phyloP scores from a whole-genome alignment of 1,140 invertebrate species.

The Papilio aristodemus region DNA sequence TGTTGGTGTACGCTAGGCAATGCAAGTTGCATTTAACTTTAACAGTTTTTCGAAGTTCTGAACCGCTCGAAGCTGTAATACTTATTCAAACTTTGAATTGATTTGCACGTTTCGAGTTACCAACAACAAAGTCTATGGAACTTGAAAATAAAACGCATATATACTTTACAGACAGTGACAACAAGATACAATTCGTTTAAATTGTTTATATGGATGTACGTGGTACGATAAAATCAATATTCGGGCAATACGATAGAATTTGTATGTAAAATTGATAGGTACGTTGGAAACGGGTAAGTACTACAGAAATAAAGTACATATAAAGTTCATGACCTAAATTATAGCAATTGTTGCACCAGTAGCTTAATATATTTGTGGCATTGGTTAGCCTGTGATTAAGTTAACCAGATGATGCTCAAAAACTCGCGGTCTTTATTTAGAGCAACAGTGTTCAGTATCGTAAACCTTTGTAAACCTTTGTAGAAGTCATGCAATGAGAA shows the following conservation, averaged over 20 bases:
- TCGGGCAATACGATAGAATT: background rate
- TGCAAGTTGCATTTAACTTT: constrained; percentile 9
- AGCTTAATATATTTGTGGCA: background rate
- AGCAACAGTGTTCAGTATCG: too few relatives aligned
- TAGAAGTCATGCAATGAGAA: too few relatives aligned
- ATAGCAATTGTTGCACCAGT: background rate
- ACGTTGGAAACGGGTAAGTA: background rate
- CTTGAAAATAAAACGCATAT: background rate
- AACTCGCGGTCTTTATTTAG: too few relatives aligned
- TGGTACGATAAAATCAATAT: background rate
- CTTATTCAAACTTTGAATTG: constrained; percentile 4
- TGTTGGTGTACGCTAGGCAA: constrained; percentile 5
- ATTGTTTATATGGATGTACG: background rate
- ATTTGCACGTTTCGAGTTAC: background rate
- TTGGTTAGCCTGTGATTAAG: background rate
- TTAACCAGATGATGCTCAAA: too few relatives aligned
- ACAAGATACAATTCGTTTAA: background rate
- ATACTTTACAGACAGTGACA: background rate
- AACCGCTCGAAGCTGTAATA: background rate
- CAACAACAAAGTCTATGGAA: background rate
- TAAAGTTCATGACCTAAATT: constrained; percentile 6
- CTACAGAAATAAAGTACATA: background rate
- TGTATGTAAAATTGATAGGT: background rate
- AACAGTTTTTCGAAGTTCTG: background rate
- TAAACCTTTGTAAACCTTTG: too few relatives aligned